Percentiles rank a stretch among this genome's conserved stretches.
Evolutionary conservation across 2,797 vertebrate species (phyloP).

Genomic region (Diceros bicornis): DNA sequence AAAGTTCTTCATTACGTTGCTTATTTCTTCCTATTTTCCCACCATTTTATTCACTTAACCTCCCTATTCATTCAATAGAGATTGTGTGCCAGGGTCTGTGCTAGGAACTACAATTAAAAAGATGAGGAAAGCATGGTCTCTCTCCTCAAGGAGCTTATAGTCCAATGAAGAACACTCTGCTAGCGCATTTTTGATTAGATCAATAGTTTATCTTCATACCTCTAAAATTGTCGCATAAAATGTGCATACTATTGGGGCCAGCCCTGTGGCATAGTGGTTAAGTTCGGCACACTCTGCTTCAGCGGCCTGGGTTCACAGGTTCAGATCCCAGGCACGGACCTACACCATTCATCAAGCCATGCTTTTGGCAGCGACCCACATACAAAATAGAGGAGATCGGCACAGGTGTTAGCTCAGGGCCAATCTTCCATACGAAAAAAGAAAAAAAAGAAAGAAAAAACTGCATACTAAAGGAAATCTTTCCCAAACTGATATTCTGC

Average conservation of each 20-base stretch:
- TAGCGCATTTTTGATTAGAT: background rate
- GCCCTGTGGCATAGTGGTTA: too few relatives aligned
- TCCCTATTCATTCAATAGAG: slow-evolving; percentile 2
- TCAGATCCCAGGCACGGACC: too few relatives aligned
- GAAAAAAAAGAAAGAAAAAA: background rate
- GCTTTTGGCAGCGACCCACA: too few relatives aligned
- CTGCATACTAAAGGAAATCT: background rate
- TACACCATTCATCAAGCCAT: too few relatives aligned
- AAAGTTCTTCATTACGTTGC: background rate
- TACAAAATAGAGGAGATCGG: too few relatives aligned
- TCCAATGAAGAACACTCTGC: background rate
- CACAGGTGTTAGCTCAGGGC: too few relatives aligned
- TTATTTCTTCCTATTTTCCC: background rate
- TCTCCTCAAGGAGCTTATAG: background rate
- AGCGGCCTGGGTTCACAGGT: too few relatives aligned
- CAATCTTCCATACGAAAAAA: too few relatives aligned
- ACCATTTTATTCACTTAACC: background rate
- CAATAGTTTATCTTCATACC: background rate
- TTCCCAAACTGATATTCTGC: slow-evolving; percentile 22
- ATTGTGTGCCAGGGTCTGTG: background rate
- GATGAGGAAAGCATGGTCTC: background rate
- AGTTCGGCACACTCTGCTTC: too few relatives aligned
- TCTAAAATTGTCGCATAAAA: slow-evolving; percentile 2
- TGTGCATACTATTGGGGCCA: background rate
- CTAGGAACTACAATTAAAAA: slow-evolving; percentile 15